These are phyloP conservation scores for Stercorarius parasiticus DNA, from an alignment of 2,113 vertebrate genomes.

Conservation along the genomic window DNA sequence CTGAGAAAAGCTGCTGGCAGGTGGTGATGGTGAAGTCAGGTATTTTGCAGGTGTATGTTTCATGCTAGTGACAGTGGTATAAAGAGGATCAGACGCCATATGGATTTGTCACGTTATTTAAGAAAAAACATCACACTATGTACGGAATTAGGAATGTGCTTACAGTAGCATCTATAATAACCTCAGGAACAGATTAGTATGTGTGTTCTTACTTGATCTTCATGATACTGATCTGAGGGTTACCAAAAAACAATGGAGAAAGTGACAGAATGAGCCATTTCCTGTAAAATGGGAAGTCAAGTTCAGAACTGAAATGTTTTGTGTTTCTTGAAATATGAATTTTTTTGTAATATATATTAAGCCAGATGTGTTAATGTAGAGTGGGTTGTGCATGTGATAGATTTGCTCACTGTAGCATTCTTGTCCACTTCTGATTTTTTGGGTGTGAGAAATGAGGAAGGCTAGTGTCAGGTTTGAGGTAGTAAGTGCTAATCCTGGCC, in stretches of 20 bases:
- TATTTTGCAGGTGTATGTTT: neutral
- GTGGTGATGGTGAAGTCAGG: neutral
- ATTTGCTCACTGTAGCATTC: neutral
- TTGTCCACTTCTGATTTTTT: neutral
- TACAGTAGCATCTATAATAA: neutral
- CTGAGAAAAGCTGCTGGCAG: neutral
- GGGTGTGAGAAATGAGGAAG: neutral
- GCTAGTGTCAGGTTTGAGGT: neutral
- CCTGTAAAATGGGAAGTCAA: neutral
- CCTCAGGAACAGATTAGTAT: neutral
- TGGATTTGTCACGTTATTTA: neutral
- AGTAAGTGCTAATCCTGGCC: neutral
- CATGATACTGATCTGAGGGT: neutral
- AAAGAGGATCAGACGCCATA: neutral
- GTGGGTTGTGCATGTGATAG: neutral
- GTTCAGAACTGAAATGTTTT: neutral
- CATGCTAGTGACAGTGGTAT: neutral
- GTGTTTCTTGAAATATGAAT: neutral
- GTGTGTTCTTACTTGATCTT: neutral
- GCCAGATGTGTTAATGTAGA: neutral
- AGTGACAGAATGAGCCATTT: neutral
- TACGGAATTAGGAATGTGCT: neutral
- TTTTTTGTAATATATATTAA: neutral
- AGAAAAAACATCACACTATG: neutral
- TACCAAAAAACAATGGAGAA: neutral